Percentiles rank a stretch among this genome's conserved stretches.
These are phyloP conservation scores for Cranoglanis bouderius DNA, from an alignment of 2,113 vertebrate species.

Conservation along the genomic window DNA sequence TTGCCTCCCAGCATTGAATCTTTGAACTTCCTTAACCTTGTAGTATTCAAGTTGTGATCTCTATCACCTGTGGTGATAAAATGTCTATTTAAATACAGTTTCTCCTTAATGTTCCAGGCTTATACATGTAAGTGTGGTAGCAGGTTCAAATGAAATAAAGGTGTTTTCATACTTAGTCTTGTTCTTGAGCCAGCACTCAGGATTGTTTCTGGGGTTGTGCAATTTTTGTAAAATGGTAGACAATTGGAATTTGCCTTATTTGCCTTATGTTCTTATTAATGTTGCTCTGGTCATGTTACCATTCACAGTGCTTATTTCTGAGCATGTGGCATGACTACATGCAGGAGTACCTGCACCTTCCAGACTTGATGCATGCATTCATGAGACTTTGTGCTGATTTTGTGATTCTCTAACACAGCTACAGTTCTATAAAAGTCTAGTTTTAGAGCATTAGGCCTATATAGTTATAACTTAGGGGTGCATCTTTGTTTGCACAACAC, in stretches of 20 bases:
- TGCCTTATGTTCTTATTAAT: background rate
- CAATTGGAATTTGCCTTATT: background rate
- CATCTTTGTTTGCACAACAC: too few relatives aligned
- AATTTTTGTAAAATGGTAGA: background rate
- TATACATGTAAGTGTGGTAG: background rate
- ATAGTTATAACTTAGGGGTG: background rate
- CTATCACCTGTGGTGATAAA: background rate
- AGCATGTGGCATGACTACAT: background rate
- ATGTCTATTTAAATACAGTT: constrained; percentile 13
- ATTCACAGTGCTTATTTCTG: background rate
- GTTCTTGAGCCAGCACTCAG: background rate
- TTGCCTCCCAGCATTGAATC: background rate
- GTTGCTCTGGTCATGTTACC: background rate
- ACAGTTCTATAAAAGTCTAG: background rate
- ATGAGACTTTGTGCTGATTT: background rate
- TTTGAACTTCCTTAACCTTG: background rate
- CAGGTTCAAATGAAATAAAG: constrained; percentile 1
- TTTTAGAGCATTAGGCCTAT: background rate
- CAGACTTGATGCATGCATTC: background rate
- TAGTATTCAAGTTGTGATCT: background rate
- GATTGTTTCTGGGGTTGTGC: background rate
- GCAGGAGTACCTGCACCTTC: background rate
- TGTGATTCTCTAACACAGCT: background rate
- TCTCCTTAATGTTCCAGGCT: background rate
- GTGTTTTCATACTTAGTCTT: background rate